Evolutionary conservation across 2,888 invertebrate genomes (phyloP), one percentile per base, ranked within the genome.

Genomic region (Ennomos fuscantarius): DNA sequence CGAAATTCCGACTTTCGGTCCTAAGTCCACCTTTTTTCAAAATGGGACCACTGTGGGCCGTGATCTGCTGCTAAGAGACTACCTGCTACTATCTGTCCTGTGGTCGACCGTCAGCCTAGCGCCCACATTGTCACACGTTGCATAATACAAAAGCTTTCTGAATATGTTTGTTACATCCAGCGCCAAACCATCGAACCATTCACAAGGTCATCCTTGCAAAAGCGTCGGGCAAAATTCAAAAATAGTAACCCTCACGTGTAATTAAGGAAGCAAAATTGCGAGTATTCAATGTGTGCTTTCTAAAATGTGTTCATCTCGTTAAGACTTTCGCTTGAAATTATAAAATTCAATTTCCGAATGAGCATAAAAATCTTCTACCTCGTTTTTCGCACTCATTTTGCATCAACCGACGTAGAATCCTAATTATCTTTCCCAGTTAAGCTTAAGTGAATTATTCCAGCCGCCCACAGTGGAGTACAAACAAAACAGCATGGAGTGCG

Each of bases 391-490:
- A 84, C 90, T 90, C 89, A 86, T 91, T 91, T 89, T 90, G 89
- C 91, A 90, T 89, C 88, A 88, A 87, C 87, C 84, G 78, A 83
- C 87, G 90, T 89, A 89, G 89, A 89, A 90, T 91, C 90, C 91
- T 90, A 92, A 92, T 92, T 91, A 91, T 92, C 91, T 90, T 90
- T 89, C 83, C 88, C 89, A 87, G 91, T 92, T 90, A 90, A 92
- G 89, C 89, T 90, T 90, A 90, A 90, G 89, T 91, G 90, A 92
- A 92, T 92, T 92, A 92, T 90, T 90, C 84, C 82, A 79, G 87
- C 82, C 86, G 87, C 89, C 91, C 90, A 90, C 88, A 82, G 87
- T 87, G 86, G 89, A 80, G 84, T 81, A 85, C 88, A 90, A 90
- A 90, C 89, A 89, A 87, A 90, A 90, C 88, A 82, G 86, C 78